Evolutionary conservation across 1,140 invertebrate species (phyloP).

Genomic region (Limonius californicus): DNA sequence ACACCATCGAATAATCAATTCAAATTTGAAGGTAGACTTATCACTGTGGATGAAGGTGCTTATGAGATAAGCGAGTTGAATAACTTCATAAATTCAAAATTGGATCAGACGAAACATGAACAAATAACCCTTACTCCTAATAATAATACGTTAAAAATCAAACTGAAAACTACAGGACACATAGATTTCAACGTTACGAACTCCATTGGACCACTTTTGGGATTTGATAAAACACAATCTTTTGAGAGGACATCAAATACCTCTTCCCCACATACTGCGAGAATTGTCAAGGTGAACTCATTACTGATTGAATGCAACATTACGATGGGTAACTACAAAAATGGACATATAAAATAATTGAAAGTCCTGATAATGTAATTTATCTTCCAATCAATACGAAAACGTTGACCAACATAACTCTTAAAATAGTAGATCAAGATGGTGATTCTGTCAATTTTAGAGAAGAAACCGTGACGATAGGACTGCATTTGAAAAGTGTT

Average conservation of each 20-base stretch:
- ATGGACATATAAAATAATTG: slow-evolving; percentile 38
- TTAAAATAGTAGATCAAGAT: too few species aligned
- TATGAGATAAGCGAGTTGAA: slow-evolving; percentile 30
- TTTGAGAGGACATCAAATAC: slow-evolving; percentile 23
- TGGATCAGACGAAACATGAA: background rate
- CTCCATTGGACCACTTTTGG: slow-evolving; percentile 26
- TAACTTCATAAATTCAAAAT: slow-evolving; percentile 19
- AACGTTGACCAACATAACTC: too few species aligned
- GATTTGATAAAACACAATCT: slow-evolving; percentile 21
- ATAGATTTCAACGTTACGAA: slow-evolving; percentile 26
- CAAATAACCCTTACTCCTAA: slow-evolving; percentile 8
- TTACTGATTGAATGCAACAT: slow-evolving; percentile 34
- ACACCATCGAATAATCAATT: slow-evolving; percentile 27
- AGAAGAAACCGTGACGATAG: too few species aligned
- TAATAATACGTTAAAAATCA: slow-evolving; percentile 32
- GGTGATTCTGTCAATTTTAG: too few species aligned
- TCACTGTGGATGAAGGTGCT: slow-evolving; percentile 25
- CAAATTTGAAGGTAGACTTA: slow-evolving; percentile 19
- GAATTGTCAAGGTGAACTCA: slow-evolving; percentile 32
- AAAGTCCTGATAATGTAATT: slow-evolving; percentile 38
- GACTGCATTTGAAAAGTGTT: too few species aligned
- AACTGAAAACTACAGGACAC: slow-evolving; percentile 21
- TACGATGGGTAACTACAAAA: slow-evolving; percentile 34
- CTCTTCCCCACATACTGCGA: slow-evolving; percentile 23
- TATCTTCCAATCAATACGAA: slow-evolving; percentile 43